These are phyloP conservation scores for Geococcyx californianus DNA, from an alignment of 2,113 vertebrate genomes.

Conservation along the genomic window DNA sequence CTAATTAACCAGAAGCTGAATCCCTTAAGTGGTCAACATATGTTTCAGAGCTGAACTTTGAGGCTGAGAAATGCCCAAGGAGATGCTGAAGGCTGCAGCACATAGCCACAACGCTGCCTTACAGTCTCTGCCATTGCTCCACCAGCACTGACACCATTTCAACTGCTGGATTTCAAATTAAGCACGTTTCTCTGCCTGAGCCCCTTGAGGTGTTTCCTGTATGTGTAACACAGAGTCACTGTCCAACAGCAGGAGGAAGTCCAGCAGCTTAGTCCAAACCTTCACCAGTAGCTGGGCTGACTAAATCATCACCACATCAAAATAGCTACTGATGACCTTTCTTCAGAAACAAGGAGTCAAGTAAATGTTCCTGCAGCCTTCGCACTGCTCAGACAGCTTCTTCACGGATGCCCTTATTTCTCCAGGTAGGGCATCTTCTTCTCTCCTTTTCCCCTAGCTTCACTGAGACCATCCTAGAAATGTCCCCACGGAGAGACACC, in stretches of 20 bases:
- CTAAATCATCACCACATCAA: neutral
- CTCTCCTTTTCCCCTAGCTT: neutral
- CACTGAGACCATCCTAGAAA: neutral
- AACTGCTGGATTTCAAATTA: neutral
- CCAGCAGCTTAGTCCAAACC: neutral
- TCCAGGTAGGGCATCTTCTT: neutral
- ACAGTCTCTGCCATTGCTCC: neutral
- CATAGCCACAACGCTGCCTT: neutral
- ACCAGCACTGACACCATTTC: fast-evolving
- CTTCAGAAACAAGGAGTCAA: neutral
- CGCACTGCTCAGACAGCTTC: neutral
- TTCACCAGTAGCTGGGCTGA: neutral
- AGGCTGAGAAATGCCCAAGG: neutral
- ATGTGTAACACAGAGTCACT: neutral
- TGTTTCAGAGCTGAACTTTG: neutral
- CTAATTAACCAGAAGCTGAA: neutral
- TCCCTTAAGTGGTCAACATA: neutral
- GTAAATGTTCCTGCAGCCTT: neutral
- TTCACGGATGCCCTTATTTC: neutral
- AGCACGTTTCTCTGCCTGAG: neutral
- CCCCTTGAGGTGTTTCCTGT: neutral
- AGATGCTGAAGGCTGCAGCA: neutral
- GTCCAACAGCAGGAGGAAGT: neutral
- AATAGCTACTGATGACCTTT: neutral
- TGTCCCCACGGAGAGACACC: fast-evolving